phyloP scores from a whole-genome alignment of 2,888 invertebrate genomes.

The Aquatica leii region DNA sequence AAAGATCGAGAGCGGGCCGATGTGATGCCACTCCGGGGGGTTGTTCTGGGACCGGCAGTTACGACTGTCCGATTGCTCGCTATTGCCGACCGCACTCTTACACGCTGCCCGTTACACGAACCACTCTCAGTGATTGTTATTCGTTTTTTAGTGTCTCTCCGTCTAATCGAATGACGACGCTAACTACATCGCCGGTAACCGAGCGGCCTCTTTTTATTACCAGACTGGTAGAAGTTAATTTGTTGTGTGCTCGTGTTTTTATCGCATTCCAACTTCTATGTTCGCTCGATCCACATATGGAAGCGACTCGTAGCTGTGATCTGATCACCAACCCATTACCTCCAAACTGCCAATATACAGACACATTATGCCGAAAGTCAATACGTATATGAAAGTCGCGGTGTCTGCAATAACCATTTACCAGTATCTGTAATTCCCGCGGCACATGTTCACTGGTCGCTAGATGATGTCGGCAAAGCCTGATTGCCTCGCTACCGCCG shows the following conservation, averaged over 20 bases:
- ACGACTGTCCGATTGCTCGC: constrained; percentile 69
- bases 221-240: constrained; percentile 53
- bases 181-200: constrained; percentile 50
- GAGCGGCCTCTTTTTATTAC: constrained; percentile 49
- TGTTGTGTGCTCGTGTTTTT: constrained; percentile 56
- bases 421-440: constrained; percentile 59
- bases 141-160: constrained; percentile 56
- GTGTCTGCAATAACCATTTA: constrained; percentile 58
- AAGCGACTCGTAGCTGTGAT: constrained; percentile 45
- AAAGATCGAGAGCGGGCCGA: constrained; percentile 47
- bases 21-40: constrained; percentile 65
- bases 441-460: constrained; percentile 55
- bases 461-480: constrained; percentile 55
- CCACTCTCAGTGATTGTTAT: constrained; percentile 56
- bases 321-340: constrained; percentile 54
- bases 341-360: constrained; percentile 58
- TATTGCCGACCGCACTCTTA: constrained; percentile 48
- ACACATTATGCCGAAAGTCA: constrained; percentile 59
- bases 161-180: constrained; percentile 57
- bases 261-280: constrained; percentile 48
- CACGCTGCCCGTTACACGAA: constrained; percentile 46
- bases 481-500: constrained; percentile 51
- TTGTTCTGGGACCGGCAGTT: constrained; percentile 69
- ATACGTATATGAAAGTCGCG: constrained; percentile 53
- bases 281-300: constrained; percentile 45